A percentile compares a stretch with the other conserved stretches of the same genome.
These are phyloP conservation scores for Probaryconus sp. DNA, from an alignment of 1,140 invertebrate species.

Conservation along the genomic window DNA sequence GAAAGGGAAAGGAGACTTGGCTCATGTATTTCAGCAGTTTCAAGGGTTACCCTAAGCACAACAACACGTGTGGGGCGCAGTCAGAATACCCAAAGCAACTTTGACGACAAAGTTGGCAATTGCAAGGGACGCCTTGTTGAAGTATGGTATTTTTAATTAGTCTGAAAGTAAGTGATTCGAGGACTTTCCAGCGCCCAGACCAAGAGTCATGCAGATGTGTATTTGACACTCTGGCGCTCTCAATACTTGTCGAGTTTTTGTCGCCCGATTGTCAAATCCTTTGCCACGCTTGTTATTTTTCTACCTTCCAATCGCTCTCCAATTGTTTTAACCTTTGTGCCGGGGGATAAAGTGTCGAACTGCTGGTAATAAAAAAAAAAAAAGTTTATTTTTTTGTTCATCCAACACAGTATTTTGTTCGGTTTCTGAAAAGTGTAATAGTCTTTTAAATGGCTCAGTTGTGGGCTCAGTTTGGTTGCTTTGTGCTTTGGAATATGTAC, in stretches of 20 bases:
- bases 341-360: slow-evolving; percentile 40
- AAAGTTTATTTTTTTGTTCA: too few species aligned
- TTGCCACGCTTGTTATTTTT: slow-evolving; percentile 38
- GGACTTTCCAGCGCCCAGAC: slow-evolving; percentile 1
- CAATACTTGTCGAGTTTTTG: slow-evolving; percentile 26
- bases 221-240: slow-evolving; percentile 32
- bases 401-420: too few species aligned
- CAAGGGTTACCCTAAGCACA: slow-evolving; percentile 37
- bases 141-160: slow-evolving; percentile 59
- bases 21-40: slow-evolving; percentile 26
- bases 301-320: slow-evolving; percentile 34
- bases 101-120: slow-evolving; percentile 53
- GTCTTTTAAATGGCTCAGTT: too few species aligned
- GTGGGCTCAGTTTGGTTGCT: too few species aligned
- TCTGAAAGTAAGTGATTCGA: slow-evolving; percentile 46
- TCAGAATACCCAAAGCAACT: slow-evolving; percentile 35
- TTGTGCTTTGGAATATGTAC: too few species aligned
- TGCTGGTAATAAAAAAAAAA: slow-evolving; percentile 30
- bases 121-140: slow-evolving; percentile 48
- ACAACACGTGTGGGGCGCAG: slow-evolving; percentile 23
- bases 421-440: too few species aligned
- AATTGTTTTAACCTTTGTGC: slow-evolving; percentile 43
- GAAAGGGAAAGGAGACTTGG: not conserved
- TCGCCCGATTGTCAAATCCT: slow-evolving; percentile 18
- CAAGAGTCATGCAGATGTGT: slow-evolving; percentile 7